Evolutionary conservation across 2,113 vertebrate species (phyloP).

Genomic region (Miniopterus natalensis): DNA sequence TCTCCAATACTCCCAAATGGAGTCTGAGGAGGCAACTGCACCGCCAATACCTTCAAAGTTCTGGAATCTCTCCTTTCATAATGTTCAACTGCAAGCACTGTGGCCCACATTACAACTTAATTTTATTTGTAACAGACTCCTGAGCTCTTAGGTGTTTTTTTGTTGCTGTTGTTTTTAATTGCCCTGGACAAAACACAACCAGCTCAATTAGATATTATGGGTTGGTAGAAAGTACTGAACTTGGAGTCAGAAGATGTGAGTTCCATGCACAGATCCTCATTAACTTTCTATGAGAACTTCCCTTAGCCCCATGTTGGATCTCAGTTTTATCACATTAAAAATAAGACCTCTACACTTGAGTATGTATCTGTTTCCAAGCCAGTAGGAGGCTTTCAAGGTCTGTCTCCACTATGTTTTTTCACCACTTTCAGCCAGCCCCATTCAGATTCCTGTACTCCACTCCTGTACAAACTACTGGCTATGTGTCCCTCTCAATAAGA

Average conservation of each 20-base stretch:
- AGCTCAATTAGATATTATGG: neutral
- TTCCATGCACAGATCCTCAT: neutral
- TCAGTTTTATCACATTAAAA: slow-evolving; percentile 41
- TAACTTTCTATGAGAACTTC: slow-evolving; percentile 24
- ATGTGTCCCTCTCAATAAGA: neutral
- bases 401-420: neutral
- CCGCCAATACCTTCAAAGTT: neutral
- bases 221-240: neutral
- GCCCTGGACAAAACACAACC: neutral
- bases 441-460: neutral
- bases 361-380: slow-evolving; percentile 10
- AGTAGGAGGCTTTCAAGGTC: neutral
- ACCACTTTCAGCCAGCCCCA: neutral
- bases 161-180: neutral
- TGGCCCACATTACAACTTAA: neutral
- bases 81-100: neutral
- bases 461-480: slow-evolving; percentile 8
- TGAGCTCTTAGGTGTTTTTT: neutral
- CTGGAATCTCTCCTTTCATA: neutral
- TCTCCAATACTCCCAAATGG: neutral
- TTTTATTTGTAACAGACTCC: neutral
- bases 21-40: neutral
- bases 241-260: slow-evolving; percentile 11
- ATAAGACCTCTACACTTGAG: neutral
- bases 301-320: neutral